Evolutionary conservation across 2,888 invertebrate genomes (phyloP).

Genomic region (Ctenicera cuprea): DNA sequence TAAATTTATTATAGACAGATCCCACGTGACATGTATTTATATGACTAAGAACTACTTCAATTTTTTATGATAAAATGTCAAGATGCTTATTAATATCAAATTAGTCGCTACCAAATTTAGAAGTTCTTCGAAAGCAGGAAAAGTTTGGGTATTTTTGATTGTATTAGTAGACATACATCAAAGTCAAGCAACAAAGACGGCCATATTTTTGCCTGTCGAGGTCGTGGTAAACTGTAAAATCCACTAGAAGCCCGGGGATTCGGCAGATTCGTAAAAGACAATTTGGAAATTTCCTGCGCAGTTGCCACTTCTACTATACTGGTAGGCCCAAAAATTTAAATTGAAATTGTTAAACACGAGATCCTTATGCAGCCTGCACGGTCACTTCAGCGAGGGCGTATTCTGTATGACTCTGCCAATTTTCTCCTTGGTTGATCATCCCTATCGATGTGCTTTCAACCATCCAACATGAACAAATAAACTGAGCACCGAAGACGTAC

Average conservation of each 20-base stretch:
- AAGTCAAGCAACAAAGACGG: conserved; percentile 7
- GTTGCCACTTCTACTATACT: no score
- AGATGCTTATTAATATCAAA: conserved; percentile 12
- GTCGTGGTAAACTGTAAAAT: conserved; percentile 1
- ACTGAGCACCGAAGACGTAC: conserved; percentile 40
- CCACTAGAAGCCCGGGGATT: background rate
- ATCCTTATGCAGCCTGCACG: conserved; percentile 22
- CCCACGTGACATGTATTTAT: background rate
- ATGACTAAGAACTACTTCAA: background rate
- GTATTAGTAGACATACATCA: conserved; percentile 3
- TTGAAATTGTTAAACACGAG: conserved; percentile 4
- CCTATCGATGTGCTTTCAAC: conserved; percentile 50
- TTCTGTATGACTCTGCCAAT: conserved; percentile 52
- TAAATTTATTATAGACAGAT: background rate
- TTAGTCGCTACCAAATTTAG: conserved; percentile 8
- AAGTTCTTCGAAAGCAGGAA: conserved; percentile 11
- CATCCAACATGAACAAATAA: conserved; percentile 52
- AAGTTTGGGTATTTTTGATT: conserved; percentile 4
- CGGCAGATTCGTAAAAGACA: conserved; percentile 1
- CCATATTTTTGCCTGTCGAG: conserved; percentile 10
- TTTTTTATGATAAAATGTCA: conserved; percentile 15
- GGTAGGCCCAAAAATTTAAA: no score
- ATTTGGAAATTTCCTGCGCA: background rate
- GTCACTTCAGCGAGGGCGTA: conserved; percentile 40
- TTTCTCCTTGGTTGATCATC: conserved; percentile 57